Percentiles rank a stretch among this genome's conserved stretches.
Conservation (phyloP, 2,113 vertebrate genomes). For the Solea solea region DNA sequence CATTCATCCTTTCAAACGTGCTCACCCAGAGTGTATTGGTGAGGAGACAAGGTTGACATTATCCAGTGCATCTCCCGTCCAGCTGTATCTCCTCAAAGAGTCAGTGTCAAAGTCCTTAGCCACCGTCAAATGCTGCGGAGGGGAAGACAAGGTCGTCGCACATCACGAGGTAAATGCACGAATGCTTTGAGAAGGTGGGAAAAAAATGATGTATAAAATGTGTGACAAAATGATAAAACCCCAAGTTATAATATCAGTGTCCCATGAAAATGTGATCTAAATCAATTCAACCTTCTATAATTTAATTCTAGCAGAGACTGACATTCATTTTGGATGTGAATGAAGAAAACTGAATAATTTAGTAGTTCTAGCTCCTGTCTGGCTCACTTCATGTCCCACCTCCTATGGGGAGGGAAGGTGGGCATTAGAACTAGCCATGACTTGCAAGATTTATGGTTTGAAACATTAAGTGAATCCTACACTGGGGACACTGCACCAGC, state of each 20-base stretch:
- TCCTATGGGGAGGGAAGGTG: background rate
- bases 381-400: too few relatives aligned
- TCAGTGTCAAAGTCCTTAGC: slow-evolving; percentile 92
- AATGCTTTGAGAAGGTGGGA: background rate
- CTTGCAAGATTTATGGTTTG: slow-evolving; percentile 7
- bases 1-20: slow-evolving; percentile 4
- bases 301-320: background rate
- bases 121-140: slow-evolving; percentile 87
- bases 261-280: too few relatives aligned
- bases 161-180: background rate
- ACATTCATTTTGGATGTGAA: background rate
- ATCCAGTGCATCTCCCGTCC: slow-evolving; percentile 93
- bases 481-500: background rate
- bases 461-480: slow-evolving; percentile 2
- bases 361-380: too few relatives aligned
- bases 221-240: background rate
- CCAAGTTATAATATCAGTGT: background rate
- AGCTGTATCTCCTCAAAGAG: slow-evolving; percentile 95
- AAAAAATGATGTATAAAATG: background rate
- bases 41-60: slow-evolving; percentile 97
- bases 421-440: too few relatives aligned
- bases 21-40: slow-evolving; percentile 97
- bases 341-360: background rate
- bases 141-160: slow-evolving; percentile 30
- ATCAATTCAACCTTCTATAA: background rate